Evolutionary conservation across 1,140 invertebrate genomes (phyloP).

Genomic region (Homalodisca vitripennis): DNA sequence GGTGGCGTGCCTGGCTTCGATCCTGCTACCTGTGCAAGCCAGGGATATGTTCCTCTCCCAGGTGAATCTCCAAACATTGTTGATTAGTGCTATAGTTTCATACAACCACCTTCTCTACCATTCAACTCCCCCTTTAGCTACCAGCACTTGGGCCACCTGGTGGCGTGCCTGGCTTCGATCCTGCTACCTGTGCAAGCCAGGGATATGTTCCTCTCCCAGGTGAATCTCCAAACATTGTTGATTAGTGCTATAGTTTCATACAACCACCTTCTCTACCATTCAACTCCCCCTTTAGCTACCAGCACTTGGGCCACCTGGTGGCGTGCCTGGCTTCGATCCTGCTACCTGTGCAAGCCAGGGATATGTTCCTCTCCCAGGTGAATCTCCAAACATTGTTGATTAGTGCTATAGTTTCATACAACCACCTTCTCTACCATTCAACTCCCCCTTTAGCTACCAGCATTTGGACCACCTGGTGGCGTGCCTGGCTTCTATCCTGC

Average conservation of each 20-base stretch:
- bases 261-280: constrained; percentile 56
- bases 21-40: constrained; percentile 63
- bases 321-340: constrained; percentile 64
- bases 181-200: constrained; percentile 63
- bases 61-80: constrained; percentile 41
- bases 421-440: constrained; percentile 49
- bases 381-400: constrained; percentile 17
- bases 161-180: constrained; percentile 64
- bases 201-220: constrained; percentile 62
- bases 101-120: constrained; percentile 59
- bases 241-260: no score
- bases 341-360: constrained; percentile 61
- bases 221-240: constrained; percentile 39
- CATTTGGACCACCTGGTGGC: constrained; percentile 71
- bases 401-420: constrained; percentile 74
- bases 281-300: constrained; percentile 53
- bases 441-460: constrained; percentile 54
- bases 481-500: constrained; percentile 61
- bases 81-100: no score
- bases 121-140: constrained; percentile 52
- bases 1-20: constrained; percentile 61
- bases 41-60: constrained; percentile 64
- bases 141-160: constrained; percentile 66
- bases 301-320: constrained; percentile 69
- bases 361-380: constrained; percentile 62